phyloP scores from a whole-genome alignment of 1,140 invertebrate genomes.

The Popillia japonica region DNA sequence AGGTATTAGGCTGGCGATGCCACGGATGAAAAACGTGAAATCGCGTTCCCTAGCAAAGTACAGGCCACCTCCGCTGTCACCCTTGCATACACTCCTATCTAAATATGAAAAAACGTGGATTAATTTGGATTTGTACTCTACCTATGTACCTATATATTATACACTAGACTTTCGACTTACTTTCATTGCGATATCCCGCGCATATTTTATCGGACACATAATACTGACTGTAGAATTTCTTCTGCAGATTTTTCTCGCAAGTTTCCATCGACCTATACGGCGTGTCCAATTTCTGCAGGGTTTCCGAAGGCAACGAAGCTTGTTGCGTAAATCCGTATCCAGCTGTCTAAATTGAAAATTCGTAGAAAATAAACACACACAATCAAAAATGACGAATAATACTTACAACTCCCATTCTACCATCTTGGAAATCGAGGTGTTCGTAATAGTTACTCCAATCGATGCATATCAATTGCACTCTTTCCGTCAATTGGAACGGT shows the following conservation, averaged over 20 bases:
- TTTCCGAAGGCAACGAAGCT: conserved; percentile 21
- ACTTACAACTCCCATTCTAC: not conserved
- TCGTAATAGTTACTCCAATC: conserved; percentile 61
- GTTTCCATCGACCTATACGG: conserved; percentile 27
- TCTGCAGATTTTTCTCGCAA: conserved; percentile 30
- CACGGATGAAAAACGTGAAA: conserved; percentile 50
- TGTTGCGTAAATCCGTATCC: conserved; percentile 58
- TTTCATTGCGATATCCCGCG: conserved; percentile 35
- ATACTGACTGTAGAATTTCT: conserved; percentile 14
- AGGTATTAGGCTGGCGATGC: conserved; percentile 55
- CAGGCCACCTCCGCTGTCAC: conserved; percentile 57
- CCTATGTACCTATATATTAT: too few relatives aligned
- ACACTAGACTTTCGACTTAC: conserved; percentile 28
- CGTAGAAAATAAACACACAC: not conserved
- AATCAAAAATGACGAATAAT: not conserved
- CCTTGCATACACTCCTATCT: conserved; percentile 54
- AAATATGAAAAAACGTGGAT: not conserved
- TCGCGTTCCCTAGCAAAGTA: conserved; percentile 44
- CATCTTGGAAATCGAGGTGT: conserved; percentile 25
- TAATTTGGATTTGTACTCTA: too few relatives aligned
- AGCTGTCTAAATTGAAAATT: conserved; percentile 51
- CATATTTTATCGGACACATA: conserved; percentile 50
- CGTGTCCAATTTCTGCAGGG: conserved; percentile 41
- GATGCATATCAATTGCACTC: conserved; percentile 61
- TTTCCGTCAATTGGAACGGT: conserved; percentile 54